Evolutionary conservation across 1,140 invertebrate genomes (phyloP).

Genomic region (Drosophila sp.): DNA sequence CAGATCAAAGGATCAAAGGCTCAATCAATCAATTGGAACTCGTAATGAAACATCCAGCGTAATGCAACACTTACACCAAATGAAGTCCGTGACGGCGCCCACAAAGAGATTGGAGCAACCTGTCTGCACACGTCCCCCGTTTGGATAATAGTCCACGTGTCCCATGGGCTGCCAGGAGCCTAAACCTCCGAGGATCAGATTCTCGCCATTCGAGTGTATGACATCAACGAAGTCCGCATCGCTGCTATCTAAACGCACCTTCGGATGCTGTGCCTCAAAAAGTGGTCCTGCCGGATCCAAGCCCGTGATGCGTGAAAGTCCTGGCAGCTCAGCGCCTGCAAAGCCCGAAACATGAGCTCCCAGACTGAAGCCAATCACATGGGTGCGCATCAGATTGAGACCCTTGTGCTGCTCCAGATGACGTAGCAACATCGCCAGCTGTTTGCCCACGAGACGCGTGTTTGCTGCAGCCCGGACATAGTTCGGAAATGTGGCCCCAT

Average conservation of each 20-base stretch:
- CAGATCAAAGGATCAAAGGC: neutral
- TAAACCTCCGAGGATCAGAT: slow-evolving; percentile 92
- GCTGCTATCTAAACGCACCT: slow-evolving; percentile 91
- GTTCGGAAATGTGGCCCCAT: slow-evolving; percentile 95
- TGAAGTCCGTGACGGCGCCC: slow-evolving; percentile 95
- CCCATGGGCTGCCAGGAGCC: slow-evolving; percentile 94
- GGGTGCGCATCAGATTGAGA: slow-evolving; percentile 87
- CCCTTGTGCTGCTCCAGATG: slow-evolving; percentile 82
- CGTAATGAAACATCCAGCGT: no score
- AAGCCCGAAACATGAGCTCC: slow-evolving; percentile 97
- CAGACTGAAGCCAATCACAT: slow-evolving; percentile 95
- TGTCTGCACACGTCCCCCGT: slow-evolving; percentile 95
- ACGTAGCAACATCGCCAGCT: slow-evolving; percentile 91
- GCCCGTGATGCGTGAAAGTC: slow-evolving; percentile 94
- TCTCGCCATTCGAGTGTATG: slow-evolving; percentile 97
- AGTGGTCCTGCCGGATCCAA: slow-evolving; percentile 95
- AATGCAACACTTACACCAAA: slow-evolving; percentile 91
- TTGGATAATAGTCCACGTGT: slow-evolving; percentile 96
- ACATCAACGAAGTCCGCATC: slow-evolving; percentile 97
- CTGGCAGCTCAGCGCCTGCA: slow-evolving; percentile 93
- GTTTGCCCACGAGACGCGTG: slow-evolving; percentile 95
- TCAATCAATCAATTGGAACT: no score
- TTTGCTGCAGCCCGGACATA: slow-evolving; percentile 97
- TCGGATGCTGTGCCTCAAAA: slow-evolving; percentile 93
- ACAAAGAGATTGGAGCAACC: slow-evolving; percentile 94